Evolutionary conservation across 2,113 vertebrate species (phyloP).

Genomic region (Tonatia bakeri): DNA sequence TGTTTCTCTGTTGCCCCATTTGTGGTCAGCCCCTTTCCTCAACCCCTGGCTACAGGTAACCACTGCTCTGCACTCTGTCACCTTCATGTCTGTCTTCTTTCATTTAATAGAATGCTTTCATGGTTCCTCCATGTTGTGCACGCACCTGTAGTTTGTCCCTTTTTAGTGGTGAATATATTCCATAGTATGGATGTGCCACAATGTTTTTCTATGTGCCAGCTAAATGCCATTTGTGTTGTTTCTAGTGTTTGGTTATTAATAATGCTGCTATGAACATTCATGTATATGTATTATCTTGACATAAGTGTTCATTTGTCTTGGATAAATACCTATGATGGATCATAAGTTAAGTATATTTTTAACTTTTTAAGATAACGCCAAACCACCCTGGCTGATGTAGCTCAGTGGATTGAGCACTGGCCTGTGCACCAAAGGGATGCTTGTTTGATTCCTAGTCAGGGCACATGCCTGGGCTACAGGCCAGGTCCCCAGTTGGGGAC

Average conservation of each 20-base stretch:
- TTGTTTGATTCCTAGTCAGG: too few species aligned
- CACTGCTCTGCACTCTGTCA: background rate
- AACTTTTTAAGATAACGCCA: background rate
- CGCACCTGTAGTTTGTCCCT: background rate
- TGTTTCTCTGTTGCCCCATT: background rate
- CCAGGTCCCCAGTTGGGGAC: too few species aligned
- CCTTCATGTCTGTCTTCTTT: background rate
- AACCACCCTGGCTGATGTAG: too few species aligned
- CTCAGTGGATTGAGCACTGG: too few species aligned
- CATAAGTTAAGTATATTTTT: background rate
- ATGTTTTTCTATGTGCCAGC: background rate
- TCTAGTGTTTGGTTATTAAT: background rate
- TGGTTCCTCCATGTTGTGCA: background rate
- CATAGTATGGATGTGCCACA: background rate
- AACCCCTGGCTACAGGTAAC: background rate
- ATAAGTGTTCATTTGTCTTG: background rate
- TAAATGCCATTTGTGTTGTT: background rate
- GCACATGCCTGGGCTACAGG: too few species aligned
- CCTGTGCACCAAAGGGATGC: too few species aligned
- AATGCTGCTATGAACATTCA: background rate
- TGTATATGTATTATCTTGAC: background rate
- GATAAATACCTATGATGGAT: background rate
- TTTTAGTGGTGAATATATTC: background rate
- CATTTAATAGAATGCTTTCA: background rate
- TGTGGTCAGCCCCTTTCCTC: background rate